Base-by-base conservation (phyloP, 1,140 invertebrate species). In the Ectropis grisescens region DNA sequence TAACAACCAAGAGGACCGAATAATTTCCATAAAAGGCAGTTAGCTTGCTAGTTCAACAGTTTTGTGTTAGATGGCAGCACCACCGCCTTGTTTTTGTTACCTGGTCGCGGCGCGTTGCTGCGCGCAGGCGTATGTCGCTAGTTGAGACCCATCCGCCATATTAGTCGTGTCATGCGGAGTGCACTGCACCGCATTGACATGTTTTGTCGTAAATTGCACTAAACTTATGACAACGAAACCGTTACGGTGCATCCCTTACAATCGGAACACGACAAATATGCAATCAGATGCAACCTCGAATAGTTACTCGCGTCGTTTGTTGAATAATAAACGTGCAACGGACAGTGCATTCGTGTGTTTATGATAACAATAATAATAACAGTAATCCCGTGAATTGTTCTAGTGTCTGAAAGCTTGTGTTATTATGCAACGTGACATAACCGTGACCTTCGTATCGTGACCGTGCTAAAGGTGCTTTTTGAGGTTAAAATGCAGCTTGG, bases 401-500 rank as follows among this genome's bases (percentile, higher is more conserved):
- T 70, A 50, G 55, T 61, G 65, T 62, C 47, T 6, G 10, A 26
- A 26, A 54, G 62, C 69, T 46, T 64, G 42, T 72, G 64, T 76
- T 78, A n/a, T n/a, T n/a, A 80, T 80, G 75, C 68, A 69, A 75
- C 60, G 55, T 70, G 67, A 64, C 68, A 80, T 75, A 69, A 67
- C 68, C 58, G 70, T 78, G 75, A 78, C 75, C 71, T 80, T 80
- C 61, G 56, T 48, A 47, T 59, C 53, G 58, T 74, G 56, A 65
- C 62, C 58, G 69, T 76, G 70, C 57, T 58, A 52, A 43, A 51
- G 55, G 60, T 76, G 74, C 56, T 66, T 64, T 72, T 80, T 76
- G 71, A 80, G 75, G 75, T 80, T 80, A 80, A 76, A 68, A 75
- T 80, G 75, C 69, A 80, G 52, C 68, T 75, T 75, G 68, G 75